phyloP scores from a whole-genome alignment of 2,888 invertebrate genomes.

The Eulithis prunata region DNA sequence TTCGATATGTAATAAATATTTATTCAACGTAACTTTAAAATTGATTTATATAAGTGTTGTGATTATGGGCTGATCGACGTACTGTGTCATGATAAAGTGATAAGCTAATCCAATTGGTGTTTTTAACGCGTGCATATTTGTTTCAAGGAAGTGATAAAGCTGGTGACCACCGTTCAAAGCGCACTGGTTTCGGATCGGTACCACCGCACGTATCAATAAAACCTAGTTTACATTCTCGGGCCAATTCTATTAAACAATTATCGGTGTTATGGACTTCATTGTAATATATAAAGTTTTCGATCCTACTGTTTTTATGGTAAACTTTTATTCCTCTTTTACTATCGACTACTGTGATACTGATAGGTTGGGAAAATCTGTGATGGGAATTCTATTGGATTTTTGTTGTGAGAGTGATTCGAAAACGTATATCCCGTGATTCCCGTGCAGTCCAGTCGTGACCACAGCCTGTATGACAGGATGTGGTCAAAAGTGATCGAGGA shows the following conservation, averaged over 20 bases:
- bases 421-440: conserved; percentile 42
- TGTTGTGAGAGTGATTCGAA: conserved; percentile 33
- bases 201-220: conserved; percentile 30
- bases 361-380: conserved; percentile 15
- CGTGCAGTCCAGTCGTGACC: conserved; percentile 44
- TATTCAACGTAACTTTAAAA: conserved; percentile 12
- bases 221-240: conserved; percentile 24
- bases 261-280: conserved; percentile 36
- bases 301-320: conserved; percentile 43
- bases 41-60: conserved; percentile 13
- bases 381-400: conserved; percentile 13
- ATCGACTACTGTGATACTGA: conserved; percentile 34
- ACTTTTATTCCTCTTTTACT: conserved; percentile 42
- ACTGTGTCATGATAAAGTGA: conserved; percentile 10
- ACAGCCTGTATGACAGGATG: conserved; percentile 55
- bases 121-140: conserved; percentile 11
- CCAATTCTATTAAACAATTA: conserved; percentile 29
- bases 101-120: conserved; percentile 21
- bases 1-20: conserved; percentile 38
- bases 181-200: conserved; percentile 25
- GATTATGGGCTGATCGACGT: not conserved
- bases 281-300: conserved; percentile 38
- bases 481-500: conserved; percentile 51
- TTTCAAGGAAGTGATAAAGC: conserved; percentile 31
- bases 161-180: conserved; percentile 19